Base-by-base conservation (phyloP, 2,113 vertebrate species). In the Suncus etruscus region DNA sequence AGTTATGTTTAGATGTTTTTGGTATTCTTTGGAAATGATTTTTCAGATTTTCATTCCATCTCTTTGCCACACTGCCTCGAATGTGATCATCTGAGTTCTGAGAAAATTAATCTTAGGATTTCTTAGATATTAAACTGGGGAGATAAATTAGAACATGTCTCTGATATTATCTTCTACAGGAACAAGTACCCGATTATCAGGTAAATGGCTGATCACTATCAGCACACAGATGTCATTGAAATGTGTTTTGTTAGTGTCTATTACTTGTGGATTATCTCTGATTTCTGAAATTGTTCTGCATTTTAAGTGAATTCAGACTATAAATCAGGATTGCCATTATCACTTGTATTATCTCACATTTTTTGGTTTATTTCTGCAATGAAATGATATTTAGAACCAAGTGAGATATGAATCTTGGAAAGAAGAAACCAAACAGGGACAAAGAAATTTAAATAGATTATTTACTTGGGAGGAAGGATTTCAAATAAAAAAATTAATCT, bases 31-130 rank as follows among this genome's bases (percentile, higher is more conserved):
- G 39, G 31, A 31, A 82, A 48, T 87, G 61, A 78, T 15, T 58
- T 86, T 74, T 78, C 54, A 58, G 54, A 58, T 58, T 58, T 58
- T 29, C 25, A 29, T 29, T 29, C 65, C 65, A 29, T n/a, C 18
- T 76, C 16, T 83, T 75, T 80, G 73, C 8, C 1, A 5, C 5
- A 15, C 4, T 6, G 83, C 63, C 20, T 58, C 70, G 70, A 54
- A 73, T 77, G 68, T 50, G 75, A 54, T 77, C 16, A 58, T 86
- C 45, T 92, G 58, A 72, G 24, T 45, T 8, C 48, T 74, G 61
- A 58, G 45, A 39, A 83, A 82, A 82, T 85, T 47, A 91, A 69
- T 45, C 32, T 87, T 8, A 76, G 48, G 4, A 74, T 80, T 92
- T 76, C 48, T 51, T 39, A 81, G 54, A 3, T 58, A 2, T 72